Base-by-base conservation (phyloP, 2,888 invertebrate genomes). In the Nymphalis urticae region DNA sequence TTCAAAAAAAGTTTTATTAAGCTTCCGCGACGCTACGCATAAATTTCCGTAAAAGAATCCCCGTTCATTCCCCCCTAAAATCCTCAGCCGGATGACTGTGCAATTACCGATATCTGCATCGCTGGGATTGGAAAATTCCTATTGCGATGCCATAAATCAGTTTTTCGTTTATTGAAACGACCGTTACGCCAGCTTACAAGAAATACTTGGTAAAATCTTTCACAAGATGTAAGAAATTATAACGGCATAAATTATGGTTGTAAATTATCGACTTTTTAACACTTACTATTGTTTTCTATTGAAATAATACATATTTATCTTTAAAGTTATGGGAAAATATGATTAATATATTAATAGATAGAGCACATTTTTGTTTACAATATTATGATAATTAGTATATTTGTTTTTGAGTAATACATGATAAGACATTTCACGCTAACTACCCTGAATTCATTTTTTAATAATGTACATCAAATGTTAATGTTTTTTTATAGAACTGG, bases 141-240 rank as follows among this genome's bases (percentile, higher is more conserved):
- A 84, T 86, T 87, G 81, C 79, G 79, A 73, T 77, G 80, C 82
- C 80, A 90, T 90, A 90, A 90, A 90, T 90, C 90, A 89, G 87
- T 82, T 89, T 86, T 83, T 80, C 85, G 80, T 84, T 89, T 88
- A 89, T 89, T 89, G 88, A 89, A 89, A 86, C 84, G 80, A 81
- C 83, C 78, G 79, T 65, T 6, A 32, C 5, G 42, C 62, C 71
- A 67, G 65, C 66, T 62, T 62, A 56, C 27, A 56, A n/a, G 54
- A n/a, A 27, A 32, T 32, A 32, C 32, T 27, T 32, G 6, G 27
- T 17, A 8, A 56, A 32, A 32, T n/a, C 16, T 27, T 27, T 27
- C 21, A 7, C 54, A 17, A 1, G 27, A 27, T 16, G 53, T 24
- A 54, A 27, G 27, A 54, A 13, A 27, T 13, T 27, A 17, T 27